These are phyloP conservation scores for Listronotus oregonensis DNA, from an alignment of 1,140 invertebrate genomes.

Conservation along the genomic window DNA sequence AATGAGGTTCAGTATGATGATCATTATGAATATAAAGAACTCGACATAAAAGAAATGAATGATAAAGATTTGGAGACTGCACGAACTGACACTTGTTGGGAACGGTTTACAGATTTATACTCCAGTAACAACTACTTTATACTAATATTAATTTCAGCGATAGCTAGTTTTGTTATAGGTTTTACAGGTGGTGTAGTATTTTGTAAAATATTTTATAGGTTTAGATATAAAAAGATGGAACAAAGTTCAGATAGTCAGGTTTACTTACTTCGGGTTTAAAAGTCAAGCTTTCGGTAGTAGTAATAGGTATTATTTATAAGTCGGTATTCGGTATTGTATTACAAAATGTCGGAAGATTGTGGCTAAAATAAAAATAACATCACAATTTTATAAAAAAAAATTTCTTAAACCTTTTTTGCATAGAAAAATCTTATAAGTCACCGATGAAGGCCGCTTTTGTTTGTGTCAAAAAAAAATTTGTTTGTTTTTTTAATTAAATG, in stretches of 20 bases:
- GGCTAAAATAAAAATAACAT: no score
- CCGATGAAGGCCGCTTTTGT: no score
- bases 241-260: conserved; percentile 30
- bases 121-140: background rate
- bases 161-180: conserved; percentile 18
- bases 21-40: background rate
- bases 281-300: background rate
- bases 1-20: background rate
- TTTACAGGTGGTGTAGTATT: conserved; percentile 17
- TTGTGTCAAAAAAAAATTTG: no score
- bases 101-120: conserved; percentile 1
- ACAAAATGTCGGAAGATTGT: background rate
- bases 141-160: background rate
- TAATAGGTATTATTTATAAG: background rate
- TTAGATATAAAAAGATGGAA: conserved; percentile 29
- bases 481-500: no score
- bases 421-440: no score
- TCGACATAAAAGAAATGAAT: background rate
- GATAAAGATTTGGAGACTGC: conserved; percentile 8
- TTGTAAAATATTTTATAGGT: conserved; percentile 11
- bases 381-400: no score
- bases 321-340: background rate
- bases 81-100: conserved; percentile 17
- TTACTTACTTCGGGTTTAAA: conserved; percentile 10
- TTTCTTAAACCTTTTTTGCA: no score